Base-by-base conservation (phyloP, 1,140 invertebrate genomes). In the Bombus vancouverensis region DNA sequence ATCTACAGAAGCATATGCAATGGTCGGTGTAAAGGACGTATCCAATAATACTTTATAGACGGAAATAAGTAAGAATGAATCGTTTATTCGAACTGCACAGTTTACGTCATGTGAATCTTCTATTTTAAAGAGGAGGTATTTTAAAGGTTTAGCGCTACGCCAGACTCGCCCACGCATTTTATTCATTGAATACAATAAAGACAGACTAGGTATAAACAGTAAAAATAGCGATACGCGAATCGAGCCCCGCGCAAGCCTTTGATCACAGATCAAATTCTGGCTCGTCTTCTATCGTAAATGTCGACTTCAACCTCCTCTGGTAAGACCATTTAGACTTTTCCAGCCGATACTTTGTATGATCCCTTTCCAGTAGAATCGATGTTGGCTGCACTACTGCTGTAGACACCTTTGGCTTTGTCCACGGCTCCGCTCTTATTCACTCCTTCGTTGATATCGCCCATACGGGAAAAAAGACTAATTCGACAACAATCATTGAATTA, bases 351-450 rank as follows among this genome's bases (percentile, higher is more conserved):
- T 25, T 92, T 89, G 72, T 94, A 95, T 47, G 92, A 91, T 85
- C 94, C 94, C 86, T 95, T 95, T 39, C 94, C 94, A 32, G 44
- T 89, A 1, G 89, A 90, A 47, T 94, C 94, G 71, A 95, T 89
- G 10, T 83, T 92, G 1, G 92, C 79, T 13, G 92, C 91, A 47
- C 94, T 94, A 74, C 90, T 93, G 82, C 94, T 95, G 83, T 92
- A 95, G 47, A 95, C 94, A 25, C 94, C 94, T 76, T 95, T 94
- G 0, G 92, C 94, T 39, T 90, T 90, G 12, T 87, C 86, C 37
- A 94, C 89, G 15, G 76, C 91, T 22, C 93, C 94, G 72, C 90
- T 92, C 81, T 95, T 75, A 2, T 83, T 88, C 0, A 86, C 81
- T 18, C 88, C 89, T 39, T 94, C 93, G 0, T 92, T 88, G 44